Conservation (phyloP, 2,113 vertebrate genomes). For the Oreochromis tanganicae region DNA sequence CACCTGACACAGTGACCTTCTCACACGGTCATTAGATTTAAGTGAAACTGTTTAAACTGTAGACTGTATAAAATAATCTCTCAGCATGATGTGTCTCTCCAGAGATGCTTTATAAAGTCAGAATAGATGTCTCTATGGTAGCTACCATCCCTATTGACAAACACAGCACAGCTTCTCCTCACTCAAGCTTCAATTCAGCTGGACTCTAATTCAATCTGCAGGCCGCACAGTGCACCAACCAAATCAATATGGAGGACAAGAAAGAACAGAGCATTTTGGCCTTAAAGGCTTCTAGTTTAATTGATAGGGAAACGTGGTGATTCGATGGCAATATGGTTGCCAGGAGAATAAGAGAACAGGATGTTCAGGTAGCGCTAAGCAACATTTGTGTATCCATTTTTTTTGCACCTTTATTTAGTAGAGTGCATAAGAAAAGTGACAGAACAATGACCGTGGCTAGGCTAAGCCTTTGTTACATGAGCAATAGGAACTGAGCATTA, state of each 20-base stretch:
- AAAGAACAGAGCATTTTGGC: neutral
- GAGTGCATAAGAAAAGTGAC: neutral
- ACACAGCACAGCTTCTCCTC: conserved; percentile 6
- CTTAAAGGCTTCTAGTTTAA: neutral
- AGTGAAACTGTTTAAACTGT: neutral
- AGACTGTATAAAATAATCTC: neutral
- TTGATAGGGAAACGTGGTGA: neutral
- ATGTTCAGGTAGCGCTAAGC: neutral
- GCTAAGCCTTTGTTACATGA: neutral
- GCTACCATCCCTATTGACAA: conserved; percentile 2
- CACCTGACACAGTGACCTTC: conserved; percentile 16
- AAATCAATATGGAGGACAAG: conserved; percentile 43
- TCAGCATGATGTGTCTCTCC: neutral
- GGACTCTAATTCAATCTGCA: conserved; percentile 52
- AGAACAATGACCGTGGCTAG: neutral
- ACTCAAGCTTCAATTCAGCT: conserved; percentile 19
- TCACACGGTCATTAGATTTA: neutral
- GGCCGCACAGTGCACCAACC: conserved; percentile 11
- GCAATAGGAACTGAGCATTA: neutral
- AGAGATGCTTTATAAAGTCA: conserved; percentile 10
- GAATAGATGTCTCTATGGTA: conserved; percentile 26
- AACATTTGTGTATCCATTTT: neutral
- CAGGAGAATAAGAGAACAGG: neutral
- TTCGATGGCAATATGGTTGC: neutral
- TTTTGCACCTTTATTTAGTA: neutral